Evolutionary conservation across 2,888 invertebrate species (phyloP), one percentile per base, ranked within the genome.

Genomic region (Ophion slaviceki): DNA sequence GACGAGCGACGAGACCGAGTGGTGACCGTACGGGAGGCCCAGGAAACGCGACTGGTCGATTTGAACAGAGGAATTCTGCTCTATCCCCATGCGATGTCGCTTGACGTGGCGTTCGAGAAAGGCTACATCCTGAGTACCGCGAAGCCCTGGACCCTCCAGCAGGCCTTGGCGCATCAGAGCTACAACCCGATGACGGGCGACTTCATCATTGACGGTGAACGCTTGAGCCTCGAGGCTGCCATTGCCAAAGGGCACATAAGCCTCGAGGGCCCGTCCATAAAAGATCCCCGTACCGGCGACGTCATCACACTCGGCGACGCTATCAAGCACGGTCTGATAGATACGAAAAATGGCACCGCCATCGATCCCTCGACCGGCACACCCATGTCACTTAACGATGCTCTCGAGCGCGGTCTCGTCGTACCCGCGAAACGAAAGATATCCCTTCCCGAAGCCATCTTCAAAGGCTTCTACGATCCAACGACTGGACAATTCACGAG

Each of bases 401-500:
- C 99, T 2, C 95, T 97, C 47, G 97, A 97, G 89, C 96, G 97
- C 78, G 98, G 98, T 40, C 94, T 98, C 47, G 96, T 98, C 75
- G 95, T 98, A 7, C 97, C 97, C 10, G 96, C 97, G 62, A 97
- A 97, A 92, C 96, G 97, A 77, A 97, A 97, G 93, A 96, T 98
- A 87, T 97, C 97, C 85, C 95, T 98, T 45, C 97, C 97, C 0
- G 98, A 98, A 94, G 98, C 98, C 2, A 97, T 98, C n/a, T 97
- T 97, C 91, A 97, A 97, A 94, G 98, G 98, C n/a, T 96, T 97
- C 87, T 98, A 98, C 91, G 98, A 99, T 94, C 97, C 97, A 0
- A 96, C 96, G 90, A 96, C 97, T 57, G 98, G 98, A 70, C 96
- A 97, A 91, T 97, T 98, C 91, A 96, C 96, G 59, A 97, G 97